These are phyloP conservation scores for Sialis fuliginosa DNA, from an alignment of 2,888 invertebrate species.

Conservation along the genomic window DNA sequence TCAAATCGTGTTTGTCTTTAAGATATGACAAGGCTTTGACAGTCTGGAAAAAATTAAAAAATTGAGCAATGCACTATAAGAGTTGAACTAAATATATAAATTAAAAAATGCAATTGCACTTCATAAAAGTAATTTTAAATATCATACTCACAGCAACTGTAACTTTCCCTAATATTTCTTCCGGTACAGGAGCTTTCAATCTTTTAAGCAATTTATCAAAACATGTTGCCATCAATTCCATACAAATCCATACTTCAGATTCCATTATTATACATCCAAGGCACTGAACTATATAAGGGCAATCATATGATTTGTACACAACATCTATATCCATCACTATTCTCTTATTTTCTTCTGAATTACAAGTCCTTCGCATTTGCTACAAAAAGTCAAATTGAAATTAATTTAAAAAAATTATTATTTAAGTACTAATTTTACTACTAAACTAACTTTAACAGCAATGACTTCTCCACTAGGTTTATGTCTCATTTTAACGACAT, in stretches of 20 bases:
- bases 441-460: conserved; percentile 69
- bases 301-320: conserved; percentile 92
- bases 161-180: conserved; percentile 90
- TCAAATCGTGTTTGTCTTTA: conserved; percentile 92
- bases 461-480: conserved; percentile 69
- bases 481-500: conserved; percentile 93
- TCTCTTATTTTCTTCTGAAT: conserved; percentile 91
- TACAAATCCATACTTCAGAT: conserved; percentile 98
- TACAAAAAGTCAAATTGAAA: conserved; percentile 19
- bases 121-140: conserved; percentile 9
- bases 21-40: conserved; percentile 93
- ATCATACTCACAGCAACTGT: conserved; percentile 69
- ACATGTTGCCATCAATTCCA: conserved; percentile 99
- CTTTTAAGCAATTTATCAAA: conserved; percentile 89
- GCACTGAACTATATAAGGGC: conserved; percentile 92
- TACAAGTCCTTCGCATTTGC: conserved; percentile 96
- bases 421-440: conserved; percentile 1
- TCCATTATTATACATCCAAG: conserved; percentile 95
- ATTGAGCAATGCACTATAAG: background rate
- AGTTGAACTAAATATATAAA: background rate
- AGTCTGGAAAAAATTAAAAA: conserved; percentile 39
- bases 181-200: conserved; percentile 79
- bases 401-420: background rate
- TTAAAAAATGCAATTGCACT: background rate
- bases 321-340: conserved; percentile 99